Base-by-base conservation (phyloP, 2,113 vertebrate species). In the Gavia stellata region DNA sequence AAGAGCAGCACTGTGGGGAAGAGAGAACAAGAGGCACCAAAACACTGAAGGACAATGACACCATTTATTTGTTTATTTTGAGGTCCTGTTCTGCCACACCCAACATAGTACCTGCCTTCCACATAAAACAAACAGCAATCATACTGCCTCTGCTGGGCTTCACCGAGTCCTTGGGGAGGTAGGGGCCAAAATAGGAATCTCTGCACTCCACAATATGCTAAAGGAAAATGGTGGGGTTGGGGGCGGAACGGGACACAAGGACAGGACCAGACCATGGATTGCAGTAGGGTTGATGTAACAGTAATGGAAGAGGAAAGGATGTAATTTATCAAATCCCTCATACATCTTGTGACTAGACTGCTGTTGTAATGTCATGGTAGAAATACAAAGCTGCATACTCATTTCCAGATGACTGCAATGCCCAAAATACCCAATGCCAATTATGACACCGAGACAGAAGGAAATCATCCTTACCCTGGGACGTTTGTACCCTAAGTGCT, bases 331-430 rank as follows among this genome's bases (percentile, higher is more conserved):
- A n/a, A 4, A 2, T 81, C 36, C 34, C 44, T 87, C 44, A 42
- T 4, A 19, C 7, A 21, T 53, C 58, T 71, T 44, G 81, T 73
- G 67, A 62, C 42, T 34, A 88, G 66, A 61, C 45, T 62, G 65
- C 44, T 89, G 66, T 80, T 88, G 42, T 53, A 82, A 88, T 40
- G 47, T 56, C 90, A 90, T 5, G 1, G 78, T 14, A 58, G 58
- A 85, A 86, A 91, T 31, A 94, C 81, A 88, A 94, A 93, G 62
- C 92, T 83, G 71, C 81, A 92, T 12, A 18, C 78, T 92, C 92
- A 83, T 70, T 90, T 93, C 74, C 87, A 89, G 70, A 93, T 88
- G 79, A 94, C 92, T 94, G 93, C 85, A 90, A 80, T 70, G 56
- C 87, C 93, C 81, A 79, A 94, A 95, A 94, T 92, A 96, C 58